phyloP scores from a whole-genome alignment of 1,140 invertebrate genomes.

The Plutomurus gul region DNA sequence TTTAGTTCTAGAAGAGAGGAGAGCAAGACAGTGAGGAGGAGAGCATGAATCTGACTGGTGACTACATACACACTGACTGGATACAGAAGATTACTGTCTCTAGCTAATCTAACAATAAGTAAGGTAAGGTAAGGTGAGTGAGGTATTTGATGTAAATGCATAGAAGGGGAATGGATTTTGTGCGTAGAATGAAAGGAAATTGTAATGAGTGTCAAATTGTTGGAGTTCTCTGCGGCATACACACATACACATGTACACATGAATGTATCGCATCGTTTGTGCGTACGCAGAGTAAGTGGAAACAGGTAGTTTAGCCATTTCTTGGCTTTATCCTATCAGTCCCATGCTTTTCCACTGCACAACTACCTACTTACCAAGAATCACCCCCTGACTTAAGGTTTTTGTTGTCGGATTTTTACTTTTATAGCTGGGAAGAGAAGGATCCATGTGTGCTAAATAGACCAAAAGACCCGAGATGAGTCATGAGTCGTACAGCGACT shows the following conservation, averaged over 20 bases:
- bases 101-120: background rate
- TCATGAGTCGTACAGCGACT: too few relatives aligned
- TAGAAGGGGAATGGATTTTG: background rate
- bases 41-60: slow-evolving; percentile 15
- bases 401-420: background rate
- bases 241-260: slow-evolving; percentile 19
- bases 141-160: background rate
- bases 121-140: background rate
- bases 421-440: background rate
- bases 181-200: slow-evolving; percentile 24
- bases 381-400: background rate
- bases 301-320: slow-evolving; percentile 13
- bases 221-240: slow-evolving; percentile 18
- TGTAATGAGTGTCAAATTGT: slow-evolving; percentile 27
- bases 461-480: too few relatives aligned
- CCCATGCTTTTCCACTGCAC: background rate
- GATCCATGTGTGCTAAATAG: too few relatives aligned
- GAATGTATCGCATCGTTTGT: slow-evolving; percentile 26
- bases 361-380: background rate
- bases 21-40: background rate
- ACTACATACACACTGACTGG: too few relatives aligned
- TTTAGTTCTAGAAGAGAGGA: background rate
- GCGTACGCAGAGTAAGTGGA: background rate
- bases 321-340: background rate
- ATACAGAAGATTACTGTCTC: too few relatives aligned